Conservation (phyloP, 1,140 invertebrate genomes). For the Pectinophora gossypiella region DNA sequence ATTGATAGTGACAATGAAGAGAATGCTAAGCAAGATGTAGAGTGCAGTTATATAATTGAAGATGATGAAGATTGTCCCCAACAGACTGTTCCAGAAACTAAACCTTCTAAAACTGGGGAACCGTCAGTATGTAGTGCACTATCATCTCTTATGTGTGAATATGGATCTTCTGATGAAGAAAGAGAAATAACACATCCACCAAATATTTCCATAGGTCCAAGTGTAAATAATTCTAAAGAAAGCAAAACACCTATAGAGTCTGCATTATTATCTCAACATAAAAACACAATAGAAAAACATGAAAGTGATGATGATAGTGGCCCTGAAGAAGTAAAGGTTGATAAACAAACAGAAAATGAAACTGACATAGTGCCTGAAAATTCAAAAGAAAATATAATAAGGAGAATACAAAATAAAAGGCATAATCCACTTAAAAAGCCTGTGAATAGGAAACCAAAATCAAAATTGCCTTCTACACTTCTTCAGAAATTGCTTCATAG, state of each 20-base stretch:
- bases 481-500: slow-evolving; percentile 77
- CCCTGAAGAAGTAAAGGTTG: slow-evolving; percentile 64
- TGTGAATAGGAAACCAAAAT: slow-evolving; percentile 26
- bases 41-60: slow-evolving; percentile 43
- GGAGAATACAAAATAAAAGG: slow-evolving; percentile 16
- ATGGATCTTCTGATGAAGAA: slow-evolving; percentile 73
- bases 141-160: slow-evolving; percentile 71
- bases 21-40: slow-evolving; percentile 11
- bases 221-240: too few relatives aligned
- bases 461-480: slow-evolving; percentile 62
- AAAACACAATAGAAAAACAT: too few relatives aligned
- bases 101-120: slow-evolving; percentile 12
- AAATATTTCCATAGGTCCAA: too few relatives aligned
- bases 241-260: too few relatives aligned
- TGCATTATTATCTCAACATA: too few relatives aligned
- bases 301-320: slow-evolving; percentile 61
- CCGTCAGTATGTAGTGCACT: slow-evolving; percentile 70
- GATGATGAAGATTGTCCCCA: slow-evolving; percentile 29
- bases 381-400: slow-evolving; percentile 11
- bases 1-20: slow-evolving; percentile 25
- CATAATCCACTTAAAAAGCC: slow-evolving; percentile 20
- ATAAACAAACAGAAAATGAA: slow-evolving; percentile 22
- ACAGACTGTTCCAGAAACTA: neutral
- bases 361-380: slow-evolving; percentile 6
- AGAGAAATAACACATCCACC: slow-evolving; percentile 9